These are phyloP conservation scores for Brotula barbata DNA, from an alignment of 2,797 vertebrate genomes.

Conservation along the genomic window DNA sequence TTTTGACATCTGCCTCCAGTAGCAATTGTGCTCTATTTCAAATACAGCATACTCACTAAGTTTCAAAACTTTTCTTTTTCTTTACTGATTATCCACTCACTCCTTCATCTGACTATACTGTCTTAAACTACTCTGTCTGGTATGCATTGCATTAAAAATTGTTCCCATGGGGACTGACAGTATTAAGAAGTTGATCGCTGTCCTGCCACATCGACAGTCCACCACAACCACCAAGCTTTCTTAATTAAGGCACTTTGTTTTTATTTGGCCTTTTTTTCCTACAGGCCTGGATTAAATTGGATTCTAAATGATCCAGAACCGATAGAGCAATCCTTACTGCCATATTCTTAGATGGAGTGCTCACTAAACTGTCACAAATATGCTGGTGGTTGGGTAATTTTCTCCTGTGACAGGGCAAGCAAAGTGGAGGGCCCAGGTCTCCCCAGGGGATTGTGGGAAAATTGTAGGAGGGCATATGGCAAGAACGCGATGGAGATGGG, in stretches of 20 bases:
- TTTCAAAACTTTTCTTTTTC: neutral
- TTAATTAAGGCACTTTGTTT: constrained; percentile 83
- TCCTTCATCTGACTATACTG: constrained; percentile 11
- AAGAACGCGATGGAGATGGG: constrained; percentile 48
- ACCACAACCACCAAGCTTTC: constrained; percentile 59
- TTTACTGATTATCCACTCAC: constrained; percentile 4
- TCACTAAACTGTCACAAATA: constrained; percentile 74
- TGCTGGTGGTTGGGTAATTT: constrained; percentile 72
- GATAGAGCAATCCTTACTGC: constrained; percentile 77
- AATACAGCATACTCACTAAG: neutral
- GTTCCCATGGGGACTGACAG: constrained; percentile 29
- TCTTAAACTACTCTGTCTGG: constrained; percentile 18
- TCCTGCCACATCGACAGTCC: constrained; percentile 66
- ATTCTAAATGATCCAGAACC: constrained; percentile 85
- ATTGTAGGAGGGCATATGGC: constrained; percentile 68
- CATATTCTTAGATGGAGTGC: constrained; percentile 69
- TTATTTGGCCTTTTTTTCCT: constrained; percentile 70
- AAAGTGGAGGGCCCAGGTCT: constrained; percentile 57
- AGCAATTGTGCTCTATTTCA: neutral
- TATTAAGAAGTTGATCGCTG: constrained; percentile 23
- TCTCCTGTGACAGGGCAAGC: constrained; percentile 59
- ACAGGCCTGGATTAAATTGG: constrained; percentile 78
- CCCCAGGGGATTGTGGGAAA: constrained; percentile 65
- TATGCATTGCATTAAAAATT: constrained; percentile 35
- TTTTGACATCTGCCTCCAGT: neutral